Percentiles rank a stretch among this genome's conserved stretches.
Evolutionary conservation across 2,113 vertebrate species (phyloP).

Genomic region (Otolemur garnettii): DNA sequence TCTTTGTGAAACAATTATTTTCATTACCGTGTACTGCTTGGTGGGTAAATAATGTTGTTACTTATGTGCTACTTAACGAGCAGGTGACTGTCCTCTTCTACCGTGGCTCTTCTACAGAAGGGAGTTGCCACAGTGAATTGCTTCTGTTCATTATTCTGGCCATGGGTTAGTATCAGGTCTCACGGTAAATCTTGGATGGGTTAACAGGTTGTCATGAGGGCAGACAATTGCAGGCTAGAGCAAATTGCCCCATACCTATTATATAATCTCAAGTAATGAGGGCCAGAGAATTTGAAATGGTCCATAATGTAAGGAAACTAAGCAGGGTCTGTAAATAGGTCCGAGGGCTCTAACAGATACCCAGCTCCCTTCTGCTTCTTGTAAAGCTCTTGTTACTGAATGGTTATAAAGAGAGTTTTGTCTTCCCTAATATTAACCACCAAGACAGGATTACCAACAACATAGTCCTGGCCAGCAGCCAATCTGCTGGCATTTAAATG

Average conservation of each 20-base stretch:
- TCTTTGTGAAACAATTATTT: slow-evolving; percentile 21
- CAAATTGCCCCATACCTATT: background rate
- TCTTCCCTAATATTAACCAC: background rate
- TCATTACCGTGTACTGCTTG: background rate
- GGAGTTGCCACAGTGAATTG: background rate
- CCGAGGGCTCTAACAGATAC: background rate
- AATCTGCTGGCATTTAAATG: slow-evolving; percentile 12
- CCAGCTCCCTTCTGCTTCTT: slow-evolving; percentile 13
- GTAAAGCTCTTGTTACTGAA: slow-evolving; percentile 32
- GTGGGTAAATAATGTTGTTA: background rate
- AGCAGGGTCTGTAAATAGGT: slow-evolving; percentile 43
- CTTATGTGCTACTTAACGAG: background rate
- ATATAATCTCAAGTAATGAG: background rate
- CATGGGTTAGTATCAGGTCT: slow-evolving; percentile 5
- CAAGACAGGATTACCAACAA: slow-evolving; percentile 55
- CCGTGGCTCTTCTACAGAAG: background rate
- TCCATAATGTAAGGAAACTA: background rate
- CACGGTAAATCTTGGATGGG: background rate
- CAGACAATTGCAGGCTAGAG: slow-evolving; percentile 24
- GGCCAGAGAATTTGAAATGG: background rate
- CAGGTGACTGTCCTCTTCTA: background rate
- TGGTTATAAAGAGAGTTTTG: slow-evolving; percentile 68
- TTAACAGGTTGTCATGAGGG: slow-evolving; percentile 5
- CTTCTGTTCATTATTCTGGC: slow-evolving; percentile 61
- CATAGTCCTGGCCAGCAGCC: slow-evolving; percentile 30